Evolutionary conservation across 2,888 invertebrate genomes (phyloP).

Genomic region (Diachrysia chrysitis): DNA sequence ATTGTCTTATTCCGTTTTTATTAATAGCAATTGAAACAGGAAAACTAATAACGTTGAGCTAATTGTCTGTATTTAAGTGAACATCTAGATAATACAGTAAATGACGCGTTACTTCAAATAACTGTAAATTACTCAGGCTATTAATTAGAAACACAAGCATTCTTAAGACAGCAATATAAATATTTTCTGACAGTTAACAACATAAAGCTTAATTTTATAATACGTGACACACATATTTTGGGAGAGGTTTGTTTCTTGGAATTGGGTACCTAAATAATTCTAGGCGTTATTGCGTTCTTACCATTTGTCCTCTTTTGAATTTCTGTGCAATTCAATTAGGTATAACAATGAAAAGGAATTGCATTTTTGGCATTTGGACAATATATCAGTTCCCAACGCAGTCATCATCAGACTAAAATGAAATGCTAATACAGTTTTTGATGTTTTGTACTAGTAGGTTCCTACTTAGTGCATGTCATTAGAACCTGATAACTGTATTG

Average conservation of each 20-base stretch:
- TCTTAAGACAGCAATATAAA: conserved; percentile 61
- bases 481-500: conserved; percentile 3
- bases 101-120: conserved; percentile 39
- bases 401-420: conserved; percentile 1
- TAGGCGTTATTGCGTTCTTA: neutral
- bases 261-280: conserved; percentile 17
- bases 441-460: neutral
- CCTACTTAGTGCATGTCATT: conserved; percentile 8
- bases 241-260: conserved; percentile 20
- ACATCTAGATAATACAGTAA: conserved; percentile 44
- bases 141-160: conserved; percentile 70
- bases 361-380: conserved; percentile 32
- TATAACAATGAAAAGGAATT: conserved; percentile 16
- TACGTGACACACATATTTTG: conserved; percentile 31
- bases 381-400: conserved; percentile 17
- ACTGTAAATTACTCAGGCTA: conserved; percentile 35
- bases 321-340: neutral
- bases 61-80: conserved; percentile 52
- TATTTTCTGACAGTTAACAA: conserved; percentile 72
- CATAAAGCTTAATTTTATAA: conserved; percentile 70
- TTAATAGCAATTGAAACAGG: conserved; percentile 59
- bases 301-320: neutral
- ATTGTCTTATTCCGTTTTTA: conserved; percentile 53
- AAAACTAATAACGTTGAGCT: conserved; percentile 54
- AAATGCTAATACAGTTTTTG: conserved; percentile 2